Evolutionary conservation across 2,113 vertebrate genomes (phyloP), one percentile per base, ranked within the genome.

Genomic region (Ploceus nigricollis): DNA sequence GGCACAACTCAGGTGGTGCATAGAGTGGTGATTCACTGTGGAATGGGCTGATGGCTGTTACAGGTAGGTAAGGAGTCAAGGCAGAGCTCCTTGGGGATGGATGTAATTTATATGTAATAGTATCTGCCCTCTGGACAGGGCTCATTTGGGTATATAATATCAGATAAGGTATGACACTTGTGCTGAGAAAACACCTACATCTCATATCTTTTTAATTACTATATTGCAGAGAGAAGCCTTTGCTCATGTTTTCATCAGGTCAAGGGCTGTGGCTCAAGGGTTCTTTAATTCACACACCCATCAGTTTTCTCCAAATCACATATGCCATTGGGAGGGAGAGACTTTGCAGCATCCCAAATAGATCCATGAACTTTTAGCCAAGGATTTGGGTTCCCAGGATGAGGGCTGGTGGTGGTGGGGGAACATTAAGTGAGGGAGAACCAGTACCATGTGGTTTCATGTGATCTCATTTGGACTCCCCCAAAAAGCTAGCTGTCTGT

Each of bases 391-490:
- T 42, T 87, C 24, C 51, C 22, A 33, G 44, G 13, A 7, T 60
- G 53, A 14, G 17, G 24, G 5, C 37, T 70, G 15, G 3, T 66
- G 6, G 11, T 7, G 16, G 15, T 27, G 15, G 14, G 10, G 5
- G 15, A 30, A 3, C 30, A 56, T 30, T 28, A n/a, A 23, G 15
- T 73, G 50, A 30, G 31, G 25, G n/a, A 61, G 82, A 81, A 48
- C 3, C 2, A 11, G 2, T 40, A 44, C 20, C 1, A 1, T 30
- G 12, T 2, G 1, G 7, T 51, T 51, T 60, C 13, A 31, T 15
- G 24, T 68, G 17, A 4, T 35, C 60, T 85, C 28, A 7, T 47
- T 16, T 78, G 42, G 28, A 44, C 40, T 88, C 72, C 28, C 64
- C 56, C 20, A 4, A 57, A 69, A 80, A 77, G 3, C 28, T 69